These are phyloP conservation scores for Ceyx margarethae DNA, from an alignment of 2,113 vertebrate species.

Conservation along the genomic window DNA sequence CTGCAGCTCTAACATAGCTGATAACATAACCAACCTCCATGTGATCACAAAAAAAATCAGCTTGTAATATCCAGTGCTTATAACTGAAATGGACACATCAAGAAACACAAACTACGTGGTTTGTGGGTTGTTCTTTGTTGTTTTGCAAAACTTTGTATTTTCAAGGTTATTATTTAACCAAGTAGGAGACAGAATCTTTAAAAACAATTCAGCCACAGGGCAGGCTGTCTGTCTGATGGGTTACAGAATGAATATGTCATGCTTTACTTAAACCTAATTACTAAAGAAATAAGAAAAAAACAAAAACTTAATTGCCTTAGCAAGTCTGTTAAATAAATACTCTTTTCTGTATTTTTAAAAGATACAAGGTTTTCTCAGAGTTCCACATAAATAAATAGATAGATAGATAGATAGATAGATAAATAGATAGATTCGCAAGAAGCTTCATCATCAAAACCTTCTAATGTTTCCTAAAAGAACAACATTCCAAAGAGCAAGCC, in stretches of 20 bases:
- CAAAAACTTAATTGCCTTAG: neutral
- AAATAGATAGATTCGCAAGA: neutral
- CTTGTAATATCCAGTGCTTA: neutral
- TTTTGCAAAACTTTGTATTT: neutral
- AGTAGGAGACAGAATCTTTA: neutral
- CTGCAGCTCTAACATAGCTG: neutral
- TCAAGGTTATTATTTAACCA: neutral
- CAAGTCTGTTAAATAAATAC: neutral
- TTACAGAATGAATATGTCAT: neutral
- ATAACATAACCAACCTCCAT: neutral
- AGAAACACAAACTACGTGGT: neutral
- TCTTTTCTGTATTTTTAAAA: neutral
- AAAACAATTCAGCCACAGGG: neutral
- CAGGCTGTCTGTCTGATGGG: neutral
- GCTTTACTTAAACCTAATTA: neutral
- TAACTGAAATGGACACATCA: neutral
- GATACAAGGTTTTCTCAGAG: neutral
- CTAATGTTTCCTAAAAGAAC: neutral
- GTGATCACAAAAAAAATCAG: neutral
- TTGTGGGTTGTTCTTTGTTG: no score
- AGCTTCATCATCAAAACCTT: neutral
- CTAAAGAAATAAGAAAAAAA: neutral
- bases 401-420: no score
- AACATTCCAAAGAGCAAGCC: neutral
- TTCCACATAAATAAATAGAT: neutral